Conservation (phyloP, 1,140 invertebrate genomes). For the Amyelois transitella region DNA sequence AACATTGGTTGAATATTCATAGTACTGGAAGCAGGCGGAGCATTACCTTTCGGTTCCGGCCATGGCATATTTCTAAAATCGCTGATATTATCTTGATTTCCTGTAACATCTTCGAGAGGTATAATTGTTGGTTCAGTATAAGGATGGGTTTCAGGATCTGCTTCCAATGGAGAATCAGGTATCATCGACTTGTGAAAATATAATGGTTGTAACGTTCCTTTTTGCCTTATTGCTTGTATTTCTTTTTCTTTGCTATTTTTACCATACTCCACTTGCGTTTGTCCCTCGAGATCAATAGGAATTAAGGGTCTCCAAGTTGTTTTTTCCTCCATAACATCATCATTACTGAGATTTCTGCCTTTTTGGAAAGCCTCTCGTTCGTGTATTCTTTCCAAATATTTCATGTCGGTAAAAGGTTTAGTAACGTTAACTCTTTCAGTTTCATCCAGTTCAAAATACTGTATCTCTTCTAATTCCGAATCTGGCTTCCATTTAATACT, state of each 20-base stretch:
- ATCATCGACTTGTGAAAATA: constrained; percentile 91
- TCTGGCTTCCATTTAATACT: constrained; percentile 89
- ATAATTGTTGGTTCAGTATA: constrained; percentile 86
- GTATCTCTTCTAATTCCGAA: constrained; percentile 84
- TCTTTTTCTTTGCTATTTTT: constrained; percentile 90
- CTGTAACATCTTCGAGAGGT: constrained; percentile 90
- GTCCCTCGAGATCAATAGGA: constrained; percentile 79
- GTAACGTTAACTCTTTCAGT: constrained; percentile 96
- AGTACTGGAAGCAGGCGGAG: constrained; percentile 48
- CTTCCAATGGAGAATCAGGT: constrained; percentile 89
- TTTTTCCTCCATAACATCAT: constrained; percentile 87
- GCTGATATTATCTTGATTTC: constrained; percentile 85
- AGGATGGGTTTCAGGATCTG: constrained; percentile 86
- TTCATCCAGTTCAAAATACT: constrained; percentile 95
- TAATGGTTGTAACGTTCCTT: constrained; percentile 86
- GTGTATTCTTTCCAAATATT: constrained; percentile 88
- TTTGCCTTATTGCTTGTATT: constrained; percentile 89
- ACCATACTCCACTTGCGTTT: constrained; percentile 80
- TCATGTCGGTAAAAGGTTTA: constrained; percentile 93
- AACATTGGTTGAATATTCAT: constrained; percentile 67
- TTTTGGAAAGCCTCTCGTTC: constrained; percentile 88
- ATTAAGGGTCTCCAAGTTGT: constrained; percentile 82
- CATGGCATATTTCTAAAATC: constrained; percentile 84
- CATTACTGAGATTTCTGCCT: constrained; percentile 82
- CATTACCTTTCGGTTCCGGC: constrained; percentile 85